A percentile compares a stretch with the other conserved stretches of the same genome.
phyloP scores from a whole-genome alignment of 2,113 vertebrate species.

The Zosterops hypoxanthus region DNA sequence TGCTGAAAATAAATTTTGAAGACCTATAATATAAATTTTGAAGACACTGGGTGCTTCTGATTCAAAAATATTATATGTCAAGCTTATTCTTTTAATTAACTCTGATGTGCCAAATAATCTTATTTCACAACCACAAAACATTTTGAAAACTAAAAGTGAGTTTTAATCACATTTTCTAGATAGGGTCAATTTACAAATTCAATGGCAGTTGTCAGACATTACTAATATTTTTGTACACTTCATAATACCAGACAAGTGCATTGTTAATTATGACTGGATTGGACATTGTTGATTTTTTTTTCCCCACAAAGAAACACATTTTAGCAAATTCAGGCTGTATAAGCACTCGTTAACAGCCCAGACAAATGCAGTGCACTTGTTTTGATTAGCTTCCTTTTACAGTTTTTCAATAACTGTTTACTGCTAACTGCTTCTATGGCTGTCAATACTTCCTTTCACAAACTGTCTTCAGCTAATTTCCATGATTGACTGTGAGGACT shows the following conservation, averaged over 20 bases:
- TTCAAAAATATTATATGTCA: background rate
- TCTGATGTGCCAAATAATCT: background rate
- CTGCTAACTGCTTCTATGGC: background rate
- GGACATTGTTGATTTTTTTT: background rate
- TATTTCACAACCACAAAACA: background rate
- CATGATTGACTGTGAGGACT: background rate
- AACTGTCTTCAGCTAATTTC: background rate
- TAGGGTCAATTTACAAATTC: background rate
- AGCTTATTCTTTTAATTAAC: background rate
- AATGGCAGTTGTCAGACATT: background rate
- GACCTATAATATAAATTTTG: background rate
- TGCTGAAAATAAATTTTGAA: background rate
- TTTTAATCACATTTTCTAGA: background rate
- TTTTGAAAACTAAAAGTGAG: background rate
- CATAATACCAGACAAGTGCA: background rate
- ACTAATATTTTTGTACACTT: background rate
- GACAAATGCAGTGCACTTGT: background rate
- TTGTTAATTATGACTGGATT: background rate
- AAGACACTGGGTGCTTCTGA: background rate
- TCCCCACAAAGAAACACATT: background rate
- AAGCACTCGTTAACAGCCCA: background rate
- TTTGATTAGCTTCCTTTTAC: background rate
- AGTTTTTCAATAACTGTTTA: background rate
- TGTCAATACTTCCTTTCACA: background rate
- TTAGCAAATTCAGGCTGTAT: background rate